Evolutionary conservation across 1,140 invertebrate species (phyloP), one percentile per base, ranked within the genome.

Genomic region (Vanessa atalanta): DNA sequence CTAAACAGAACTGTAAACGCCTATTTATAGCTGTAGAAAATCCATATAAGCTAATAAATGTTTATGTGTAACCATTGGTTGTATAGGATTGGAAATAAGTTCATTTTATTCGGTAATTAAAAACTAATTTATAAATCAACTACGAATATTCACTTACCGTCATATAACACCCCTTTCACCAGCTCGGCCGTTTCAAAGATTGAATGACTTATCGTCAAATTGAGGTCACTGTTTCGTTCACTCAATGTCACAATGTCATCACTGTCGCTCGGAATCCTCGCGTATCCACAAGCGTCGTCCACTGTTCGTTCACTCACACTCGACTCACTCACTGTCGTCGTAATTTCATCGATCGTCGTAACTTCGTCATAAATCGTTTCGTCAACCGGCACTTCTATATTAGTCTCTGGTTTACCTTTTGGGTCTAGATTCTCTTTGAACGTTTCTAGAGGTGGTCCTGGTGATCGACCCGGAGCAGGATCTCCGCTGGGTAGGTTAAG

Each of bases 151-250:
- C 63, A 51, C 90, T 91, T 70, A 92, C 90, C 90, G 72, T 92
- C 88, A 78, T 92, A 92, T n/a, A 88, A 78, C 20, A 91, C 87
- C 61, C 90, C 90, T 72, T 85, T 80, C 8, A 92, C 88, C 67
- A 92, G 80, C 71, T 87, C 84, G 15, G 84, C 83, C 7, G 83
- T 63, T 26, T 92, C 88, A 48, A 92, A 92, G 64, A 91, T 83
- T 20, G 89, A 79, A 81, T 92, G 90, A 69, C 78, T 85, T 47
- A 92, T 67, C 1, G 90, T 88, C 69, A 92, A 64, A 76, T 92
- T 90, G 16, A 92, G 79, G 65, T 88, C 90, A 90, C 90, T 91
- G 67, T 89, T 85, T 37, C 73, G 73, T 64, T 83, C 87, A 86
- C 83, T 86, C 37, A 92, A 57, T 15, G 89, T 92, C 61, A 91